Evolutionary conservation across 2,888 invertebrate species (phyloP), one percentile per base, ranked within the genome.

Genomic region (Dynastes hyllus): DNA sequence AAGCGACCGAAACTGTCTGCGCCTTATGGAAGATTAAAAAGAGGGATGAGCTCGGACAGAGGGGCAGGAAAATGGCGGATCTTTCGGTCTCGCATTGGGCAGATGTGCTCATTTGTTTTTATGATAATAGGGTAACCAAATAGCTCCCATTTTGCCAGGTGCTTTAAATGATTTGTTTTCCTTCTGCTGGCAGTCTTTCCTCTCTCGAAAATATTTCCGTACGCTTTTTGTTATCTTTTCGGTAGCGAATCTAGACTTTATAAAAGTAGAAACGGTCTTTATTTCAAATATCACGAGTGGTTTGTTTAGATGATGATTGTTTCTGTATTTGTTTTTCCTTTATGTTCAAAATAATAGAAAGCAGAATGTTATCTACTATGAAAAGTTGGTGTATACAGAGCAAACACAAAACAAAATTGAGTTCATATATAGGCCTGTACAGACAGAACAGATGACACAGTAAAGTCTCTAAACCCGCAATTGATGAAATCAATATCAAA

Each of bases 101-200:
- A 86, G 86, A 86, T 86, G 85, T 84, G 79, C 84, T 84, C 85
- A 82, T 86, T 87, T 87, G 86, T 86, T 87, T 87, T 86, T 87
- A 86, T 85, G 84, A 86, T 85, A 86, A 86, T 85, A 76, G 82
- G 84, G 75, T 51, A 66, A 78, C 76, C 77, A 58, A 80, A 78
- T 79, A 79, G 78, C 79, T 77, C 78, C 79, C 79, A 78, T 80
- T 81, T 65, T 71, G 65, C 82, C 81, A 82, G 82, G 82, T 82
- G 82, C 80, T 79, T 78, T 75, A 75, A 75, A 73, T 58, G 78
- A 55, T 78, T 78, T 75, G 78, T 29, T 58, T 73, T 67, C 75
- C 66, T 78, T 66, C 65, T 78, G 51, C n/a, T 70, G 22, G 77
- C 63, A 29, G 61, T 61, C 51, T 16, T 16, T 51, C 27, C 69